Base-by-base conservation (phyloP, 2,113 vertebrate genomes). In the Lophotis ruficrista region DNA sequence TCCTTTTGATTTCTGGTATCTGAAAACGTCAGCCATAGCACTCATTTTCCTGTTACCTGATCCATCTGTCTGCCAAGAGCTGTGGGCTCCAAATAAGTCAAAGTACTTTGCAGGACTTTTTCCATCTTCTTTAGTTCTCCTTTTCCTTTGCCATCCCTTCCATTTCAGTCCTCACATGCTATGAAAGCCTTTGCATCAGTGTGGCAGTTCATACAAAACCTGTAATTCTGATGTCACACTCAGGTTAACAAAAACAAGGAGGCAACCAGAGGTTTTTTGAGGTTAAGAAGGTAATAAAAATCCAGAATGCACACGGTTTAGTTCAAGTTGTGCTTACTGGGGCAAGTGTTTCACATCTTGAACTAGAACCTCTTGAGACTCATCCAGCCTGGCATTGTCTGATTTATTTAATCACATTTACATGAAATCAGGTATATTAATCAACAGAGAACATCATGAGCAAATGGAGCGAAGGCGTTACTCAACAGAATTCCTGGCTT, bases 331-430 rank as follows among this genome's bases (percentile, higher is more conserved):
- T 93, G 87, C 75, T 88, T 94, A 85, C 10, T 91, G 66, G 91
- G 84, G 64, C 62, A 94, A 82, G 62, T 72, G 54, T 90, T 93
- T 68, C 78, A 80, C 70, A 43, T 96, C 57, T 85, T 93, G 90
- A 94, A 66, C 87, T 91, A 41, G 75, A 94, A 68, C 62, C 93
- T 95, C 90, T 83, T 61, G 91, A 96, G 95, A 73, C 75, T 43
- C 45, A 27, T 68, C 10, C 53, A 77, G 66, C 90, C 62, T 75
- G 53, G 45, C 78, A 43, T 89, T 85, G 91, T 89, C 87, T 79
- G 90, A 88, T 97, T 93, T 95, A 80, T 86, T 96, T 96, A 93
- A 95, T 97, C 93, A 83, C 87, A 77, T 90, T 88, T 93, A 54
- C 92, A 48, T 90, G 90, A 70, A 94, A 91, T 88, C 85, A 90